Evolutionary conservation across 2,888 invertebrate species (phyloP).

Genomic region (Chymomyza fuscimana): DNA sequence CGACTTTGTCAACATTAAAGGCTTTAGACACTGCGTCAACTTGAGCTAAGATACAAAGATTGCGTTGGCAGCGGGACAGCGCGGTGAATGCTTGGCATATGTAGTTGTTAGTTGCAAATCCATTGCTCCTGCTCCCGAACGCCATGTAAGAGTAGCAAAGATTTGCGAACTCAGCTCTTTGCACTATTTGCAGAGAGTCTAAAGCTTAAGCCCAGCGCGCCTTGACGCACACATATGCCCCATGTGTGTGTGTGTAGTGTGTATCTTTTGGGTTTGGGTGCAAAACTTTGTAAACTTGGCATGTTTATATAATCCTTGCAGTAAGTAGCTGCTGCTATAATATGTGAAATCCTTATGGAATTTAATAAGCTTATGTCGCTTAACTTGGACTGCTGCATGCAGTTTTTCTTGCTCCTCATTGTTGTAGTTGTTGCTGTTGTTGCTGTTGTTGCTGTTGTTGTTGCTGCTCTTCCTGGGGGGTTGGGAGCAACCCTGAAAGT

Average conservation of each 20-base stretch:
- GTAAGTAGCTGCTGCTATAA: slow-evolving; percentile 64
- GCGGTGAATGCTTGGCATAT: not conserved
- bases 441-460: not conserved
- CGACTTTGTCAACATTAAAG: slow-evolving; percentile 74
- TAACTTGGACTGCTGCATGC: slow-evolving; percentile 7
- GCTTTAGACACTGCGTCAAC: slow-evolving; percentile 43
- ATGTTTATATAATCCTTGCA: slow-evolving; percentile 64
- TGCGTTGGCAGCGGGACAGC: slow-evolving; percentile 17
- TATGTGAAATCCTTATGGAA: slow-evolving; percentile 63
- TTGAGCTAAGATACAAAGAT: not conserved
- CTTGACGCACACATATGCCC: not conserved
- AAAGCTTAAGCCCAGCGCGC: not conserved
- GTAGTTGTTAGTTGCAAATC: slow-evolving; percentile 10
- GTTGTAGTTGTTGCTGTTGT: not conserved
- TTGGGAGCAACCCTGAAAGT: slow-evolving; percentile 13
- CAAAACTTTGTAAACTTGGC: slow-evolving; percentile 58
- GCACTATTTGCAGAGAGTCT: not conserved
- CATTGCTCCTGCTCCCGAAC: not conserved
- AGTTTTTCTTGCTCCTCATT: not conserved
- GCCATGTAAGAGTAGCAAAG: not conserved
- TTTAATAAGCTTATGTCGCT: slow-evolving; percentile 64
- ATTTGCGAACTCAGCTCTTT: not conserved
- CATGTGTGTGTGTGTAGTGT: slow-evolving; percentile 9
- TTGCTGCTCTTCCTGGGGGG: not conserved
- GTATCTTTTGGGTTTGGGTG: slow-evolving; percentile 21